These are phyloP conservation scores for Danio choprae DNA, from an alignment of 2,797 vertebrate species.

Conservation along the genomic window DNA sequence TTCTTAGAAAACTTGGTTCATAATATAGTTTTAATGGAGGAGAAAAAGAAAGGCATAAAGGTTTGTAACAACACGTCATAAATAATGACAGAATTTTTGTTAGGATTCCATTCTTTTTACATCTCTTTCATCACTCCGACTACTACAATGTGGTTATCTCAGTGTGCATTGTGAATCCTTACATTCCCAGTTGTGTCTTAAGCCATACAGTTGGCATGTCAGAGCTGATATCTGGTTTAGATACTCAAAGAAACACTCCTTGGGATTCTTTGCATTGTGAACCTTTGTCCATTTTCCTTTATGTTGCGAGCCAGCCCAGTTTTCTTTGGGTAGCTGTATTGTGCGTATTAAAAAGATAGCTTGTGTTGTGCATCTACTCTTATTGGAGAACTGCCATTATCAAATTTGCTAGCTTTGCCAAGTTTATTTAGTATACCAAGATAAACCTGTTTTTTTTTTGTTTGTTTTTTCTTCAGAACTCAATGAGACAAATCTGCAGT, in stretches of 20 bases:
- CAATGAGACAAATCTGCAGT: not conserved
- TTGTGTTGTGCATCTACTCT: not conserved
- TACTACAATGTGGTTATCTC: conserved; percentile 1
- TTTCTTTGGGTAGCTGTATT: not conserved
- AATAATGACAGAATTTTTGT: not conserved
- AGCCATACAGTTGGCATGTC: conserved; percentile 31
- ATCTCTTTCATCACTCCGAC: not conserved
- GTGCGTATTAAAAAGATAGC: not conserved
- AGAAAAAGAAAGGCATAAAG: not conserved
- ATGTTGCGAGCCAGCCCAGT: conserved; percentile 31
- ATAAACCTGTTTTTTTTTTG: not conserved
- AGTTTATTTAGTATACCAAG: not conserved
- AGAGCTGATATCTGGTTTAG: conserved; percentile 23
- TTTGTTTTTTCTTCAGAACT: not conserved
- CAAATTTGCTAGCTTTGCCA: not conserved
- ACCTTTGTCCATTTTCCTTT: conserved; percentile 33
- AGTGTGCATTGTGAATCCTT: conserved; percentile 41
- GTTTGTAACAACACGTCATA: not conserved
- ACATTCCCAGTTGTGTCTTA: conserved; percentile 32
- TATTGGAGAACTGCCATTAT: not conserved
- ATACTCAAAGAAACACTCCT: conserved; percentile 32
- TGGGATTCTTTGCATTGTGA: conserved; percentile 18
- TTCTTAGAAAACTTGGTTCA: not conserved
- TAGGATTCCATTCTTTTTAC: not conserved
- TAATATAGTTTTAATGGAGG: too few relatives aligned